These are phyloP conservation scores for Camponotus pennsylvanicus DNA, from an alignment of 1,140 invertebrate species.

Conservation along the genomic window DNA sequence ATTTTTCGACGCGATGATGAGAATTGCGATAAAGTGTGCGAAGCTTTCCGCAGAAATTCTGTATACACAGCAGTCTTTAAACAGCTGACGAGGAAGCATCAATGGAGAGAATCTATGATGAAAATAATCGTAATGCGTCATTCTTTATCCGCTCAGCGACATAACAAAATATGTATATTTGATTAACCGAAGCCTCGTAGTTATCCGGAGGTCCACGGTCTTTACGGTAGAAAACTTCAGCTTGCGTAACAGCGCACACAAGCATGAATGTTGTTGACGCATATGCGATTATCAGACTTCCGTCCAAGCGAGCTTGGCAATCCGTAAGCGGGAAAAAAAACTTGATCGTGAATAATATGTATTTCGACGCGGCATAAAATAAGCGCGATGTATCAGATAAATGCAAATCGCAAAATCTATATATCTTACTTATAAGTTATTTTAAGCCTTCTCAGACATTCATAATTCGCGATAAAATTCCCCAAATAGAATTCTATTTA, in stretches of 20 bases:
- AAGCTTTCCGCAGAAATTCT: not conserved
- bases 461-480: no score
- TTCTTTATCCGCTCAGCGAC: constrained; percentile 34
- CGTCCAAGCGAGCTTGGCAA: constrained; percentile 59
- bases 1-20: not conserved
- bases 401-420: not conserved
- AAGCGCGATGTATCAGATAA: not conserved
- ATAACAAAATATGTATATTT: constrained; percentile 57
- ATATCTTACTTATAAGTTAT: not conserved
- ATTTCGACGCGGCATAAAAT: constrained; percentile 31
- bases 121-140: constrained; percentile 36
- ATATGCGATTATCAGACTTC: constrained; percentile 71
- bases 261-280: constrained; percentile 64
- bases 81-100: constrained; percentile 2
- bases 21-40: not conserved
- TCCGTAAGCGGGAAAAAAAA: constrained; percentile 26
- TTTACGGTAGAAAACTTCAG: constrained; percentile 52
- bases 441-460: no score
- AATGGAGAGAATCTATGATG: constrained; percentile 25
- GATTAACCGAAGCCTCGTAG: constrained; percentile 71
- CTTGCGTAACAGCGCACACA: constrained; percentile 64
- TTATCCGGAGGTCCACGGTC: constrained; percentile 53
- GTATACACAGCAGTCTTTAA: no score
- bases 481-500: no score
- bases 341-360: not conserved